These are phyloP conservation scores for Brevimyrus niger DNA, from an alignment of 2,113 vertebrate species.

Conservation along the genomic window DNA sequence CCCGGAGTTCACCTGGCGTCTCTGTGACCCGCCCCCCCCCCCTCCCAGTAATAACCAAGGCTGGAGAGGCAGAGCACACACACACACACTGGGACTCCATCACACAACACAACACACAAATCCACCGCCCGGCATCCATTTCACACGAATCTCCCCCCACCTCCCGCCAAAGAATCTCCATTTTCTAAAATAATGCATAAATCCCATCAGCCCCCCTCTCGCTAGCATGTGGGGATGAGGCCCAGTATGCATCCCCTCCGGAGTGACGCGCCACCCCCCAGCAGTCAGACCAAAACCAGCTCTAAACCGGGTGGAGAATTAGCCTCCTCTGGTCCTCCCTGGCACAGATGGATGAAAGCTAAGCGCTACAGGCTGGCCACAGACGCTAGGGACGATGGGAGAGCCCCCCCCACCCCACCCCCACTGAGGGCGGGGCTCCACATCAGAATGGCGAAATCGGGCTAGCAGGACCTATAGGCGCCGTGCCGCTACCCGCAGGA, in stretches of 20 bases:
- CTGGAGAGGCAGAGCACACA: neutral
- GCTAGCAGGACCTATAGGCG: neutral
- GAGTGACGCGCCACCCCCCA: neutral
- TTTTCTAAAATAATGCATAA: neutral
- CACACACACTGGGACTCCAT: neutral
- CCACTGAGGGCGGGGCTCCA: neutral
- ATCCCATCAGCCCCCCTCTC: neutral
- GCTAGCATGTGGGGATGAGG: neutral
- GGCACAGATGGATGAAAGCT: neutral
- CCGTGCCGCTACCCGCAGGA: neutral
- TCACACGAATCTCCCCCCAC: neutral
- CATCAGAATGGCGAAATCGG: neutral
- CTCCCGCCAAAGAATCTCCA: neutral
- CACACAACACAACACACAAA: neutral
- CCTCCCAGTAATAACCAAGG: slow-evolving; percentile 12
- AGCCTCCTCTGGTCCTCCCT: neutral
- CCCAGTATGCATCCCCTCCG: neutral
- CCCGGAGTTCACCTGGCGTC: neutral
- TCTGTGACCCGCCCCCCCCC: neutral
- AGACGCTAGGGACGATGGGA: neutral
- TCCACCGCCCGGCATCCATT: neutral
- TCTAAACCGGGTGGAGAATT: neutral
- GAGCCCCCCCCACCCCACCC: neutral
- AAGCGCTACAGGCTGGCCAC: neutral
- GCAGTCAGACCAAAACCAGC: neutral